Base-by-base conservation (phyloP, 2,113 vertebrate species). In the Amblyopsis rosae region DNA sequence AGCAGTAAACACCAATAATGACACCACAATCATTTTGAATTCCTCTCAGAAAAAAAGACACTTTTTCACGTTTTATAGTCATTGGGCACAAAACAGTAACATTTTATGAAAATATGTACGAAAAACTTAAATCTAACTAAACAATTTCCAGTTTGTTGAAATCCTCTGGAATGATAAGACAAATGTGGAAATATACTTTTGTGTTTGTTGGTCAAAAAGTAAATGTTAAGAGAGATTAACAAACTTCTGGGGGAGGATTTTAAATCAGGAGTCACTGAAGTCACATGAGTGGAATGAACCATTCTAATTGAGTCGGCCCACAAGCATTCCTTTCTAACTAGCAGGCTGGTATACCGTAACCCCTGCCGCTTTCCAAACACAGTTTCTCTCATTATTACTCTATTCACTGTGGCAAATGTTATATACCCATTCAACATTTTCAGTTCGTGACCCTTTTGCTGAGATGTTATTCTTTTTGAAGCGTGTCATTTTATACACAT, bases 251-350 rank as follows among this genome's bases (percentile, higher is more conserved):
- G 75, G 68, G 58, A 77, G 64, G 77, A 81, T 80, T 88, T 81
- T 63, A 67, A 81, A 73, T 83, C 82, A 64, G 55, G 72, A 88
- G 84, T 91, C 89, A 89, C 72, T 53, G 68, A 50, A 83, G 87
- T 91, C 89, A 89, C 86, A 88, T 90, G 85, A 87, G 85, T 33
- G 83, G 85, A 86, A 69, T 11, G 66, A 81, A 83, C 87, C 84
- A 87, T 78, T 86, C 75, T 82, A 78, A 90, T 72, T 75, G 78
- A 82, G 76, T 73, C 17, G 65, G 74, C 79, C 76, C 60, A 76
- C 56, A 41, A 72, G 81, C 78, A 70, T 48, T 76, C 82, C 83
- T 68, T 66, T 82, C 81, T 84, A 75, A 78, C 73, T 75, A 79
- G 75, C 71, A 81, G 82, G 77, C 59, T 58, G 73, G 73, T 41